Evolutionary conservation across 1,140 invertebrate species (phyloP).

Genomic region (Drosophila bocqueti): DNA sequence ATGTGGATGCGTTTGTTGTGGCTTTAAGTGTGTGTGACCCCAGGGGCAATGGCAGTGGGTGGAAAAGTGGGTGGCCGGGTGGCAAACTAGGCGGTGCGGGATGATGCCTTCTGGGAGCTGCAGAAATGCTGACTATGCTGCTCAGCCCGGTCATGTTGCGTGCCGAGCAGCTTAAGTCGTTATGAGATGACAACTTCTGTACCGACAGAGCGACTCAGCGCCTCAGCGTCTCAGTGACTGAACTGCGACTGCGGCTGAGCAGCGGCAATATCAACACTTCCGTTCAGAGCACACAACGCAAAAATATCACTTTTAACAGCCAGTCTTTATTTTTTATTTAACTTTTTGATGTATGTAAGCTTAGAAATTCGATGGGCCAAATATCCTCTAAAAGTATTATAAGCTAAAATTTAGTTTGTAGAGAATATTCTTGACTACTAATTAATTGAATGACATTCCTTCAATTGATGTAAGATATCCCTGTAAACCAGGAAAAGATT

Average conservation of each 20-base stretch:
- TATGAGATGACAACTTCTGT: conserved; percentile 71
- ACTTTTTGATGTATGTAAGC: neutral
- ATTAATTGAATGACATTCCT: no score
- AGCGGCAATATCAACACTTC: conserved; percentile 77
- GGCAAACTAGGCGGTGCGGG: neutral
- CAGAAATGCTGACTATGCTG: conserved; percentile 68
- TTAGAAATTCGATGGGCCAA: neutral
- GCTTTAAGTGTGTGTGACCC: conserved; percentile 56
- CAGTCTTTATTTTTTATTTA: neutral
- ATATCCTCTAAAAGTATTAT: neutral
- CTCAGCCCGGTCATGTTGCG: conserved; percentile 58
- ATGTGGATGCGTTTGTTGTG: conserved; percentile 48
- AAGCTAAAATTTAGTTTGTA: neutral
- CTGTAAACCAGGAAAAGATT: no score
- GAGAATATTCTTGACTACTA: no score
- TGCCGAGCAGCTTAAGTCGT: conserved; percentile 77
- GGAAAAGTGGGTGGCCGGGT: neutral
- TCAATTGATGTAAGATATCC: no score
- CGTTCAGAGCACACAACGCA: conserved; percentile 29
- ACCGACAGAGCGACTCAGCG: conserved; percentile 16
- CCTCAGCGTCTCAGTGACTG: conserved; percentile 1
- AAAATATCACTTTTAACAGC: conserved; percentile 2
- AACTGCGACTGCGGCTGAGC: conserved; percentile 41
- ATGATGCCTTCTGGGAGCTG: conserved; percentile 20
- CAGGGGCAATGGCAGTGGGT: conserved; percentile 43